Evolutionary conservation across 2,797 vertebrate species (phyloP).

Genomic region (Sorex maritimensis): DNA sequence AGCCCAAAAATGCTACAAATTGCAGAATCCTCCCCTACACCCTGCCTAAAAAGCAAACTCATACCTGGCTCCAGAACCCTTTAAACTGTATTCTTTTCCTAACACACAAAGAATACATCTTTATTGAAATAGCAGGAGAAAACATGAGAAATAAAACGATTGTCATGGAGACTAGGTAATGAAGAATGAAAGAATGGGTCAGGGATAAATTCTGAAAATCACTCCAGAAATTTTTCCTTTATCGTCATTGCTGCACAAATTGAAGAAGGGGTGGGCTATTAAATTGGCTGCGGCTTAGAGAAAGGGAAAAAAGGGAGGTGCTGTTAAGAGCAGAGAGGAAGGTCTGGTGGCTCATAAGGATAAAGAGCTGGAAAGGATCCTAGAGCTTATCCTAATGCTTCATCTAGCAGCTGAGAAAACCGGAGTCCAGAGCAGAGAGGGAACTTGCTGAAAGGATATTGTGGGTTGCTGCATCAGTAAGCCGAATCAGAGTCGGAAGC

Average conservation of each 20-base stretch:
- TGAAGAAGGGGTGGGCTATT: background rate
- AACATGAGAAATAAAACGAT: background rate
- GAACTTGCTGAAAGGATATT: background rate
- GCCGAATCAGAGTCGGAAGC: too few relatives aligned
- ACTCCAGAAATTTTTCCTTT: background rate
- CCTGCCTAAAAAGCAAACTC: too few relatives aligned
- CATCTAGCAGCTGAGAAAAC: background rate
- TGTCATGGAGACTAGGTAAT: background rate
- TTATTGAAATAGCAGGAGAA: background rate
- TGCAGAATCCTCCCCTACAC: too few relatives aligned
- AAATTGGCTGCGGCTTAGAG: background rate
- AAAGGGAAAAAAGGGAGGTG: background rate
- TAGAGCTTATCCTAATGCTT: background rate
- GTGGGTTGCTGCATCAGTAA: background rate
- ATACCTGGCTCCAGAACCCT: background rate
- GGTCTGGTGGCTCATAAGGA: background rate
- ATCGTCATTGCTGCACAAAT: background rate
- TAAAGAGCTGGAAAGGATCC: background rate
- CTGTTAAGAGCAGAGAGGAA: background rate
- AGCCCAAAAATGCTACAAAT: too few relatives aligned
- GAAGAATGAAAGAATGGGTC: background rate
- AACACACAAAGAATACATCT: background rate
- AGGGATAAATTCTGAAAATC: background rate
- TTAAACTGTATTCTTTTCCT: background rate
- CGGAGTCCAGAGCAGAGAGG: background rate